These are phyloP conservation scores for Tichodroma muraria DNA, from an alignment of 2,113 vertebrate genomes.

Conservation along the genomic window DNA sequence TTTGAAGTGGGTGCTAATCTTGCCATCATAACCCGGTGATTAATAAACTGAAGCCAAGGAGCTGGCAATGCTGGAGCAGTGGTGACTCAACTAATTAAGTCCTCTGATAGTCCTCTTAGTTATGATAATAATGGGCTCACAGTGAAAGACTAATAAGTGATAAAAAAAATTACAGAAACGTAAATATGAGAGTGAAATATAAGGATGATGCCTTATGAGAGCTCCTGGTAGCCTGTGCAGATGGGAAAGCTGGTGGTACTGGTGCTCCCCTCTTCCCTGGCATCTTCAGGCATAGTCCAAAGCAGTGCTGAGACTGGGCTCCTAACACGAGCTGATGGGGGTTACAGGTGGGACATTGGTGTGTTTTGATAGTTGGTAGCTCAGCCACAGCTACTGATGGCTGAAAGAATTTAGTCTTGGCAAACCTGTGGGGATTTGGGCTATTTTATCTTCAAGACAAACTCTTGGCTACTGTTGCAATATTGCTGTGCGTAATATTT, in stretches of 20 bases:
- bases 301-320: neutral
- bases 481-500: neutral
- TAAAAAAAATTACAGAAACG: neutral
- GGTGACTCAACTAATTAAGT: neutral
- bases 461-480: neutral
- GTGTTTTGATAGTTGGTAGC: neutral
- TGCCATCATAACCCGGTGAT: neutral
- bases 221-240: neutral
- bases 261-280: neutral
- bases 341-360: neutral
- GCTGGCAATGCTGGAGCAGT: neutral
- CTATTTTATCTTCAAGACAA: neutral
- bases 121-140: neutral
- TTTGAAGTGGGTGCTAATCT: neutral
- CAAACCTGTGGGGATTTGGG: neutral
- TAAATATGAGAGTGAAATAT: neutral
- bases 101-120: neutral
- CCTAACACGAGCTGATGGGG: rapidly evolving
- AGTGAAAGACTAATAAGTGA: neutral
- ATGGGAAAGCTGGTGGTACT: neutral
- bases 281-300: neutral
- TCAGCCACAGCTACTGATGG: neutral
- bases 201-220: neutral
- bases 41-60: neutral
- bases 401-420: neutral